Conservation (phyloP, 2,888 invertebrate genomes). For the Parascotia fuliginaria region DNA sequence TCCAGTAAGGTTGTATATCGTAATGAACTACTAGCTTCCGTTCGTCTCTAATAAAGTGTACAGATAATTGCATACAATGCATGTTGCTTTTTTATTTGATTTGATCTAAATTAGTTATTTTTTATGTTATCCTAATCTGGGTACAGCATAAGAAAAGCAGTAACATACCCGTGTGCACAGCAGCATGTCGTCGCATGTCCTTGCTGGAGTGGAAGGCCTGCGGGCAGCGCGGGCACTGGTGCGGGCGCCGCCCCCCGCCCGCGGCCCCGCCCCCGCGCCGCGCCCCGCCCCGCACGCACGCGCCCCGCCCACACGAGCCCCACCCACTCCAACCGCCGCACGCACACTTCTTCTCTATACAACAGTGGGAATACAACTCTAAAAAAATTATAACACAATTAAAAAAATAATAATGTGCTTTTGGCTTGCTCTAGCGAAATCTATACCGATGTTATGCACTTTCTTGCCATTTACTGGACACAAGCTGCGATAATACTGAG, state of each 20-base stretch:
- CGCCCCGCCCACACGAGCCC: conserved; percentile 20
- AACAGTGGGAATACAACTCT: neutral
- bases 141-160: no score
- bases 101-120: no score
- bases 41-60: no score
- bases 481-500: no score
- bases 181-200: conserved; percentile 89
- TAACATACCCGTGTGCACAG: conserved; percentile 88
- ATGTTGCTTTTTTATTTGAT: no score
- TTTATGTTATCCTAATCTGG: no score
- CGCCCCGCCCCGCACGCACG: conserved; percentile 41
- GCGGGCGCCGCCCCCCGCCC: conserved; percentile 70
- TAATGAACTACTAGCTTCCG: no score
- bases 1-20: no score
- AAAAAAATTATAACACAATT: neutral
- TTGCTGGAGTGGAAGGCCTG: conserved; percentile 89
- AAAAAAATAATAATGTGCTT: neutral
- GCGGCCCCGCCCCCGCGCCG: conserved; percentile 37
- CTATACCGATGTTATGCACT: no score
- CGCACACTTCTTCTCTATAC: conserved; percentile 49
- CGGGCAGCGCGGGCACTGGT: conserved; percentile 88
- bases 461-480: no score
- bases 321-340: conserved; percentile 40
- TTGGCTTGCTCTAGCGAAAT: no score
- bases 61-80: no score